Conservation (phyloP, 1,140 invertebrate species). For the Drosophila grimshawi region DNA sequence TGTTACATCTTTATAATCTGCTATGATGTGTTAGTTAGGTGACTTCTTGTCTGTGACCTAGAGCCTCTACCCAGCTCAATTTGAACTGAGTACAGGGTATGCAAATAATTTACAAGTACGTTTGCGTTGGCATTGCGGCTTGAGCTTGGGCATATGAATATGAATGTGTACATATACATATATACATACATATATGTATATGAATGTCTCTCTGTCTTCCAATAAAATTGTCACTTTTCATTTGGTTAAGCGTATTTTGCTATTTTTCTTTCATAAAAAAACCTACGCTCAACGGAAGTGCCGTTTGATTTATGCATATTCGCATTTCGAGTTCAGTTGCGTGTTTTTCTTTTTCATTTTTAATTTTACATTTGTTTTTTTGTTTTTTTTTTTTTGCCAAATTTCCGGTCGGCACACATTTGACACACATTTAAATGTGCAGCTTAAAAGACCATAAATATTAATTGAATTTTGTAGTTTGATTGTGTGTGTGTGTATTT, state of each 20-base stretch:
- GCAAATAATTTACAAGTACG: slow-evolving; percentile 59
- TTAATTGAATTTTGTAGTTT: slow-evolving; percentile 19
- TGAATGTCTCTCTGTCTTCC: slow-evolving; percentile 51
- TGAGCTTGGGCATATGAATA: slow-evolving; percentile 8
- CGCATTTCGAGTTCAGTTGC: slow-evolving; percentile 53
- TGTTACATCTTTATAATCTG: too few species aligned
- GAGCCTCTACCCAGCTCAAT: too few species aligned
- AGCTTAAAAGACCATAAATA: slow-evolving; percentile 59
- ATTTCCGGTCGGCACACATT: slow-evolving; percentile 64
- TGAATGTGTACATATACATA: background rate
- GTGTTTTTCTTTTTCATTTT: slow-evolving; percentile 16
- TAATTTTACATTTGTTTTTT: background rate
- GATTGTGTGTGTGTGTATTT: slow-evolving; percentile 34
- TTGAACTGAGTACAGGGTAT: slow-evolving; percentile 1
- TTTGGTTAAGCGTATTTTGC: slow-evolving; percentile 34
- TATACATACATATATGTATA: background rate
- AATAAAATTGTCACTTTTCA: slow-evolving; percentile 78
- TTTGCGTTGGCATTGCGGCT: slow-evolving; percentile 48
- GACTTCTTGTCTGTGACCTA: too few species aligned
- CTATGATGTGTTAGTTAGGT: too few species aligned
- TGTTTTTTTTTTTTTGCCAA: slow-evolving; percentile 48
- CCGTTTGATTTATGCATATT: slow-evolving; percentile 73
- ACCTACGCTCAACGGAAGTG: slow-evolving; percentile 70
- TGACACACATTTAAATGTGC: slow-evolving; percentile 72
- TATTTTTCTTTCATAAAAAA: slow-evolving; percentile 19